Evolutionary conservation across 2,888 invertebrate species (phyloP), one percentile per base, ranked within the genome.

Genomic region (Beris chalybata): DNA sequence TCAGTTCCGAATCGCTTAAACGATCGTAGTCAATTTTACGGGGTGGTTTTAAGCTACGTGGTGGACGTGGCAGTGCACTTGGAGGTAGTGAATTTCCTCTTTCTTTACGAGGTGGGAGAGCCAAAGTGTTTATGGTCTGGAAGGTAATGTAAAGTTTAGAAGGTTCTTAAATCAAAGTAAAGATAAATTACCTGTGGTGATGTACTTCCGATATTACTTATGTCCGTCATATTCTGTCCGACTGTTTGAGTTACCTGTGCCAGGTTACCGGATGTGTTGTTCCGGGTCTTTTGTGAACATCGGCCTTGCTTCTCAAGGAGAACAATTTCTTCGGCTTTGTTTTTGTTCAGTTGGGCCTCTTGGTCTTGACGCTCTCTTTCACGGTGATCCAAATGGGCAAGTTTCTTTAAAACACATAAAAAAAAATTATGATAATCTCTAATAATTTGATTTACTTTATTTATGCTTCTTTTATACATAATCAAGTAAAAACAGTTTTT

Each of bases 211-310:
- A 73, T 72, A 52, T 73, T 73, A 64, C 71, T 71, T 6, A 73
- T 72, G 52, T 73, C 73, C 0, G 72, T 73, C 73, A 73, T 73
- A 68, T 73, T 73, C 65, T 72, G 72, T 11, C 73, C 73, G 43
- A 73, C 70, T 15, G 65, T 73, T n/a, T 72, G 72, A 15, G 73
- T 70, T 5, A 73, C 72, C 68, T 72, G 71, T 13, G 70, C 71
- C 32, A 73, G 65, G 63, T 73, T 73, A 13, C 72, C 72, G 22
- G 69, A 69, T 9, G 68, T 54, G 64, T 71, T 71, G 48, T 59
- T 72, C 43, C 73, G 47, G 9, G 72, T 55, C 53, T 73, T 73
- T 52, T 73, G 73, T 13, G 72, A 72, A 55, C 71, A 72, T 4
- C 69, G 53, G 13, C 73, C 73, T 59, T 73, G 73, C 55, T 73